Percentiles rank a stretch among this genome's conserved stretches.
These are phyloP conservation scores for Brenthis daphne DNA, from an alignment of 2,888 invertebrate species.

Conservation along the genomic window DNA sequence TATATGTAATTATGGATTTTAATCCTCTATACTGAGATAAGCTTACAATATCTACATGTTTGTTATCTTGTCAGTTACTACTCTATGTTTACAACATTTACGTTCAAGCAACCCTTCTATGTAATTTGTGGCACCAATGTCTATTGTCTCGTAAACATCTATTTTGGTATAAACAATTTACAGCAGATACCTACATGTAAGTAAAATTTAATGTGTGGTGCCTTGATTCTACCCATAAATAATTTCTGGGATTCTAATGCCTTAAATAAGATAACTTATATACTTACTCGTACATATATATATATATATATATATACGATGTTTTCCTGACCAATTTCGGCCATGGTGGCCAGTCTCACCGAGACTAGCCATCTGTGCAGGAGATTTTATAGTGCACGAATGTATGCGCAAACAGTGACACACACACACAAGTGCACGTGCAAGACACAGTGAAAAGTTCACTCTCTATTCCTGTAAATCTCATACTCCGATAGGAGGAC, in stretches of 20 bases:
- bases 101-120: constrained; percentile 12
- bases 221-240: background rate
- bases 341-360: too few relatives aligned
- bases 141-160: constrained; percentile 7
- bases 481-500: too few relatives aligned
- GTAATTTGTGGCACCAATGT: constrained; percentile 4
- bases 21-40: background rate
- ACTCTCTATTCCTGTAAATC: too few relatives aligned
- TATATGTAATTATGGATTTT: background rate
- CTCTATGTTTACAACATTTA: constrained; percentile 18
- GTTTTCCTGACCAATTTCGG: too few relatives aligned
- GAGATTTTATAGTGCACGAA: too few relatives aligned
- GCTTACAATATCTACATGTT: constrained; percentile 9
- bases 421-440: too few relatives aligned
- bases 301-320: too few relatives aligned
- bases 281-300: background rate
- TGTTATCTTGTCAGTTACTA: constrained; percentile 18
- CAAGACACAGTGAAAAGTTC: too few relatives aligned
- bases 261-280: background rate
- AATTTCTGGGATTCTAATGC: background rate
- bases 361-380: too few relatives aligned
- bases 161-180: constrained; percentile 8
- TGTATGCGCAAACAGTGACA: too few relatives aligned
- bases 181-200: background rate
- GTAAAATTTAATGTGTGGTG: constrained; percentile 10